These are phyloP conservation scores for Marronus borbonicus DNA, from an alignment of 2,888 invertebrate species.

Conservation along the genomic window DNA sequence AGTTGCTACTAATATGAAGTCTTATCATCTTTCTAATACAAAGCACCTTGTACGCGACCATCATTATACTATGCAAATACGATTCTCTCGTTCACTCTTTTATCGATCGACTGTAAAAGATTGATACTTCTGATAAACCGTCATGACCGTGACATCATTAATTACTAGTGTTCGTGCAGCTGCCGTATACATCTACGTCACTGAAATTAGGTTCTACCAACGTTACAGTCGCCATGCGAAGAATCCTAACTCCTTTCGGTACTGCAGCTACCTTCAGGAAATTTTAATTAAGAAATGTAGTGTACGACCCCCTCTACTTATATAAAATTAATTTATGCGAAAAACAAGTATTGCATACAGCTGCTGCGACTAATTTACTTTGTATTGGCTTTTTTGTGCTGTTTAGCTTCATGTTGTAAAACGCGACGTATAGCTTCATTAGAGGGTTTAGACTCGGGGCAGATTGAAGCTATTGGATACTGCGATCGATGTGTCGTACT, in stretches of 20 bases:
- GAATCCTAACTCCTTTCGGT: conserved; percentile 26
- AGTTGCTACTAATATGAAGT: too few relatives aligned
- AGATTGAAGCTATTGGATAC: neutral
- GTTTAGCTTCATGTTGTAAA: neutral
- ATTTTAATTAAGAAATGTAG: conserved; percentile 44
- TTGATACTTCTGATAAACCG: conserved; percentile 29
- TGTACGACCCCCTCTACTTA: conserved; percentile 3
- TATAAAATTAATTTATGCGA: conserved; percentile 32
- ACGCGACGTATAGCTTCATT: neutral
- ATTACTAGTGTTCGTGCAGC: conserved; percentile 35
- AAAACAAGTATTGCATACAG: conserved; percentile 35
- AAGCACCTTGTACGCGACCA: neutral
- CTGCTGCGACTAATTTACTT: conserved; percentile 9
- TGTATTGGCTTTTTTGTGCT: neutral
- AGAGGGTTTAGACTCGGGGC: neutral
- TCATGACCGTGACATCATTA: conserved; percentile 41
- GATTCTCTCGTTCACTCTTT: neutral
- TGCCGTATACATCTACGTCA: conserved; percentile 22
- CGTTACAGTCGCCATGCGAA: conserved; percentile 38
- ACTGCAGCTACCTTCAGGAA: conserved; percentile 25
- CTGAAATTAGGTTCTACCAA: conserved; percentile 25
- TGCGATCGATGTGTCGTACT: neutral
- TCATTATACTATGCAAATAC: neutral
- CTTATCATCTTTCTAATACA: neutral
- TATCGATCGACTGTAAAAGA: conserved; percentile 36